Base-by-base conservation (phyloP, 2,113 vertebrate species). In the Carettochelys insculpta region DNA sequence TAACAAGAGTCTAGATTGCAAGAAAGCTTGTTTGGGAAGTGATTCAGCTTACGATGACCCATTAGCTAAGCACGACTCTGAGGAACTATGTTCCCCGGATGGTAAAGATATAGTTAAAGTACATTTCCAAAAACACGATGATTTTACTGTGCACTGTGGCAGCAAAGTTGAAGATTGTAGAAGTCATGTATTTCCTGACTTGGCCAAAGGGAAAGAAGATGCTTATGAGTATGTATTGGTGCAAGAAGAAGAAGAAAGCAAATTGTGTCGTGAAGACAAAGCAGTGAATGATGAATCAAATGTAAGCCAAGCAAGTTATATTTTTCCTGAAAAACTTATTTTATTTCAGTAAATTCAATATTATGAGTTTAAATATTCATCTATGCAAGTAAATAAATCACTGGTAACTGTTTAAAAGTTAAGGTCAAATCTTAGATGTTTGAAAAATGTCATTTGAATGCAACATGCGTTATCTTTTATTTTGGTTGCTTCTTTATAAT, bases 181-280 rank as follows among this genome's bases (percentile, higher is more conserved):
- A 45, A 68, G 76, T 34, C 84, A 24, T 25, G 41, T 19, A 2
- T 43, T 65, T 16, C 11, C 71, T 31, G 2, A 77, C 12, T 11
- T 2, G 17, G 34, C 77, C 5, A 2, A 45, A 31, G 65, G 71
- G 8, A 31, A 51, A 8, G 65, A 61, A 4, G 41, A 85, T 34
- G 92, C 83, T 80, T 90, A 89, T 2, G 97, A 98, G 58, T 98
- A 97, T 2, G 97, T 99, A 17, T 90, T 98, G 80, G 98, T 99
- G 83, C 94, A 98, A 51, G 97, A 98, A 71, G 94, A 98, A 71
- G 94, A 92, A 7, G 84, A 85, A 87, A 58, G 81, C 43, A n/a
- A n/a, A 24, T 77, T 34, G 16, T 61, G 25, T 27, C 3, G 73
- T 73, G 92, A 94, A 47, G 96, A 93, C 38, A 93, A 80, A 17